A percentile compares a stretch with the other conserved stretches of the same genome.
Evolutionary conservation across 2,797 vertebrate species (phyloP).

Genomic region (Tragelaphus oryx): DNA sequence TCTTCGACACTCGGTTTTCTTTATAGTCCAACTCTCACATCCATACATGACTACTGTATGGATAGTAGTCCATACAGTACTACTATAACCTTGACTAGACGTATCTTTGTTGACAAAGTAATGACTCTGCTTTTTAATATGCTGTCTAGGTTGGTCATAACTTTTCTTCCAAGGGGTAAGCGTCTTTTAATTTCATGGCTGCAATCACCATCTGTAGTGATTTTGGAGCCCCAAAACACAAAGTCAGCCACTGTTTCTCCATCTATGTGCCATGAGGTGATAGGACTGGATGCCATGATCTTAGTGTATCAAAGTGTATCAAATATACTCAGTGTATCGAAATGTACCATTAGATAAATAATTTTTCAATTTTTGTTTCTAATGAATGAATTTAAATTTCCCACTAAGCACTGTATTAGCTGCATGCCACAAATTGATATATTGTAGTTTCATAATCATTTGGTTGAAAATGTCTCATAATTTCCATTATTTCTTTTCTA

Average conservation of each 20-base stretch:
- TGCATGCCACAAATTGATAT: not conserved
- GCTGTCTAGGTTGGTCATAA: not conserved
- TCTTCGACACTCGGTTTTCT: not conserved
- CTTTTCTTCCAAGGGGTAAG: not conserved
- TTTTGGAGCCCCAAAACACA: not conserved
- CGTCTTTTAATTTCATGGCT: not conserved
- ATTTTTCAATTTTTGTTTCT: not conserved
- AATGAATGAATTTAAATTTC: not conserved
- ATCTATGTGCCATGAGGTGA: not conserved
- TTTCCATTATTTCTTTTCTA: not conserved
- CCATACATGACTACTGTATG: not conserved
- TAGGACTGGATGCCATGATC: not conserved
- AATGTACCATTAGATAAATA: not conserved
- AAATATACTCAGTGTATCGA: not conserved
- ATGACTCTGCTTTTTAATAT: not conserved
- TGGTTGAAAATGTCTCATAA: not conserved
- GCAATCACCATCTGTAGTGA: not conserved
- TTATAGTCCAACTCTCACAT: not conserved
- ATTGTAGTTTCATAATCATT: not conserved
- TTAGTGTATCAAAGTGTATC: not conserved
- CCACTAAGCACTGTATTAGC: not conserved
- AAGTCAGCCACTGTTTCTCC: not conserved
- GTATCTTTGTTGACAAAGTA: not conserved
- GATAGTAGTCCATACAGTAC: too few relatives aligned
- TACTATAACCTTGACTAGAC: not conserved